These are phyloP conservation scores for Vannuccia rotundouncinata DNA, from an alignment of 2,888 invertebrate species.

Conservation along the genomic window DNA sequence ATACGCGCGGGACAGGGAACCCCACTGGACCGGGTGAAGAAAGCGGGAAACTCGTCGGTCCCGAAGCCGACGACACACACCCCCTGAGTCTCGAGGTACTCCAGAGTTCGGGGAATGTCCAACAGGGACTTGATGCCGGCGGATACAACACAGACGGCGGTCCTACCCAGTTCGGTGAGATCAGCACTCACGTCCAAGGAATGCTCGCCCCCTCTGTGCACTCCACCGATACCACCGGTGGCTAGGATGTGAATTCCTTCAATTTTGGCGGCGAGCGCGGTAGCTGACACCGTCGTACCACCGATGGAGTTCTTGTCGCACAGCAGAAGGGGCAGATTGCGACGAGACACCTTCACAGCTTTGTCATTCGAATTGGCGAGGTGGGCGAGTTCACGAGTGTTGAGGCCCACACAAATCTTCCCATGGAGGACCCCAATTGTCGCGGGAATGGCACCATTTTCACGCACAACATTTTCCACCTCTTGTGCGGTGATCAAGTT, in stretches of 20 bases:
- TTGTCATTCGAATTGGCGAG: slow-evolving; percentile 42
- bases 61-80: slow-evolving; percentile 75
- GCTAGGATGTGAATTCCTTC: slow-evolving; percentile 83
- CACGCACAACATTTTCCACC: slow-evolving; percentile 71
- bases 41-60: slow-evolving; percentile 75
- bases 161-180: slow-evolving; percentile 77
- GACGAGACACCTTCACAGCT: slow-evolving; percentile 73
- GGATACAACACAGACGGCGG: slow-evolving; percentile 80
- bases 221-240: slow-evolving; percentile 84
- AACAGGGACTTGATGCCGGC: slow-evolving; percentile 94
- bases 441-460: slow-evolving; percentile 72
- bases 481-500: slow-evolving; percentile 76
- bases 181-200: slow-evolving; percentile 90
- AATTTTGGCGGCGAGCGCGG: slow-evolving; percentile 73
- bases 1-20: slow-evolving; percentile 68
- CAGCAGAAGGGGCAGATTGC: slow-evolving; percentile 73
- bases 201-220: slow-evolving; percentile 80
- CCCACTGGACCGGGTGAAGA: slow-evolving; percentile 75
- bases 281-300: slow-evolving; percentile 92
- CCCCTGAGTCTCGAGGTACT: slow-evolving; percentile 89
- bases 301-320: slow-evolving; percentile 52
- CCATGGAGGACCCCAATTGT: slow-evolving; percentile 83
- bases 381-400: slow-evolving; percentile 39
- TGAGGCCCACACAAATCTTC: slow-evolving; percentile 68
- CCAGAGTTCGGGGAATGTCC: slow-evolving; percentile 85